These are phyloP conservation scores for Achatina immaculata DNA, from an alignment of 1,140 invertebrate species.

Conservation along the genomic window DNA sequence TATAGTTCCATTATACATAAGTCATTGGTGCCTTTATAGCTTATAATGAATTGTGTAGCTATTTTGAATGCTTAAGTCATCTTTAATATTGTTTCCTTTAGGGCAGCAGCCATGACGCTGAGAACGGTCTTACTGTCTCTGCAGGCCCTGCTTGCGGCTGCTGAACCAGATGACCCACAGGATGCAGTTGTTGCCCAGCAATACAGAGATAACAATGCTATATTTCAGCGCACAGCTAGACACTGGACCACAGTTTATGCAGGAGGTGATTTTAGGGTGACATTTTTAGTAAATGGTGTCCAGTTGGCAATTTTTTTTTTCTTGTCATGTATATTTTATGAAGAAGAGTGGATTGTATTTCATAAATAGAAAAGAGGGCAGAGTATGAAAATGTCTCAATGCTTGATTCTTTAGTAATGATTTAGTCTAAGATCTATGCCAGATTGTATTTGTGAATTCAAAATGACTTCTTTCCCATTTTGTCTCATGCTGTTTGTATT, in stretches of 20 bases:
- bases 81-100: too few relatives aligned
- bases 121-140: conserved; percentile 93
- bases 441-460: too few relatives aligned
- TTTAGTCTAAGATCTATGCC: too few relatives aligned
- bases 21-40: too few relatives aligned
- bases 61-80: too few relatives aligned
- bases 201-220: conserved; percentile 88
- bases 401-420: too few relatives aligned
- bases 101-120: conserved; percentile 98
- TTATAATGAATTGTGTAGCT: too few relatives aligned
- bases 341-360: background rate
- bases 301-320: background rate
- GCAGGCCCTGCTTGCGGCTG: conserved; percentile 89
- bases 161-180: conserved; percentile 95
- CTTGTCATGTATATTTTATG: background rate
- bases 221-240: conserved; percentile 89
- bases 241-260: conserved; percentile 98
- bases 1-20: too few relatives aligned
- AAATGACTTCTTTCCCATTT: too few relatives aligned
- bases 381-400: too few relatives aligned
- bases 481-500: too few relatives aligned
- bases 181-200: conserved; percentile 92
- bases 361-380: too few relatives aligned
- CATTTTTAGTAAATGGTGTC: background rate
- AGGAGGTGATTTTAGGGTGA: conserved; percentile 65